Percentiles rank a stretch among this genome's conserved stretches.
Evolutionary conservation across 2,113 vertebrate genomes (phyloP).

Genomic region (Atlantisia rogersi): DNA sequence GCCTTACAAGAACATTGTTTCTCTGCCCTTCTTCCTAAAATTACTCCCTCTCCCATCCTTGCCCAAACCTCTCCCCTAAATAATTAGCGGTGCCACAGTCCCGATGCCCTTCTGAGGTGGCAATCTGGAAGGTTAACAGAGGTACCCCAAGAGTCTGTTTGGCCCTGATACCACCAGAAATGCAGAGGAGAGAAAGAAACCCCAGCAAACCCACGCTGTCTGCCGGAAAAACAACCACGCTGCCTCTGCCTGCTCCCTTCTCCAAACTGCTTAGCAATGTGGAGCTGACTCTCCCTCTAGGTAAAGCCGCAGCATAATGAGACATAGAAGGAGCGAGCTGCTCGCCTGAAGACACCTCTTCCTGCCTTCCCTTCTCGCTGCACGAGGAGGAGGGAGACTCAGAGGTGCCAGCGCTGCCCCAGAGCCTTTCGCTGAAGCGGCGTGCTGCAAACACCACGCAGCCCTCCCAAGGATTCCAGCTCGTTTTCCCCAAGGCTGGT

Average conservation of each 20-base stretch:
- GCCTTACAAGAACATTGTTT: not conserved
- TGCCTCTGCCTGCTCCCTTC: not conserved
- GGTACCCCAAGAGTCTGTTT: not conserved
- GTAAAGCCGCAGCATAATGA: not conserved
- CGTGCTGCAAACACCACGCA: not conserved
- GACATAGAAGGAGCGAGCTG: not conserved
- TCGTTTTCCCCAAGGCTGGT: constrained; percentile 58
- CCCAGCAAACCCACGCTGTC: not conserved
- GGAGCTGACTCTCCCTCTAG: not conserved
- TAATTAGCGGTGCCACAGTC: not conserved
- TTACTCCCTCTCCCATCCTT: not conserved
- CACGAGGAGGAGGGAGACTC: not conserved
- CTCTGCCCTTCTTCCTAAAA: not conserved
- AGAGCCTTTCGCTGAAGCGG: not conserved
- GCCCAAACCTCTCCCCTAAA: not conserved
- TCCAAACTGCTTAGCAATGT: not conserved
- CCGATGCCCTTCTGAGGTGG: not conserved
- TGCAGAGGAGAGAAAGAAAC: not conserved
- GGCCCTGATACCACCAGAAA: not conserved
- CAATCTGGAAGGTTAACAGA: not conserved
- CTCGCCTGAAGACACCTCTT: not conserved
- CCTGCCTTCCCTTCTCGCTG: not conserved
- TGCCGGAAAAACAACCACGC: not conserved
- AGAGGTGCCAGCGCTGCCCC: not conserved
- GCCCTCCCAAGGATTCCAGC: not conserved